Percentiles rank a stretch among this genome's conserved stretches.
phyloP scores from a whole-genome alignment of 2,888 invertebrate genomes.

The Arenicola marina region DNA sequence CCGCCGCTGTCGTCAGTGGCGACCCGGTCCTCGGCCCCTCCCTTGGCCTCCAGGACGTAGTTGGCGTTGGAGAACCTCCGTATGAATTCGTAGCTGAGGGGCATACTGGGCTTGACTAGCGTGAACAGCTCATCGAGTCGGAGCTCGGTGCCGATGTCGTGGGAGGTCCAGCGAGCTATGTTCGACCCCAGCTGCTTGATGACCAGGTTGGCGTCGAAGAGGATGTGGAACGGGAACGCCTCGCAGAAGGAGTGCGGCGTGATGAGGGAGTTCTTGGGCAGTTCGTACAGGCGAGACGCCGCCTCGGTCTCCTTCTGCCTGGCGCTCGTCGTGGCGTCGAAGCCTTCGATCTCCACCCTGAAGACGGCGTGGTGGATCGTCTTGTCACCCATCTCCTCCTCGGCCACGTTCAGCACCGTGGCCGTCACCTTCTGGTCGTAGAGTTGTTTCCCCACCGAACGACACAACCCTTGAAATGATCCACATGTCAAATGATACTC shows the following conservation, averaged over 20 bases:
- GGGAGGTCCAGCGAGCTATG: constrained; percentile 27
- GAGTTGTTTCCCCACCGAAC: constrained; percentile 45
- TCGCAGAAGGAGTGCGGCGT: constrained; percentile 41
- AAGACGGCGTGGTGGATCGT: not conserved
- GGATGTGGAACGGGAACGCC: constrained; percentile 53
- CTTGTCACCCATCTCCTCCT: not conserved
- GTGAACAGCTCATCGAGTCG: constrained; percentile 38
- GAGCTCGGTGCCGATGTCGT: constrained; percentile 13
- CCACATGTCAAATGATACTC: too few relatives aligned
- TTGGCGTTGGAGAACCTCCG: constrained; percentile 50
- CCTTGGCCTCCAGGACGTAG: constrained; percentile 40
- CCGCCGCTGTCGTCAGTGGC: too few relatives aligned
- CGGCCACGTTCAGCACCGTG: constrained; percentile 20
- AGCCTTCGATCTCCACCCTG: not conserved
- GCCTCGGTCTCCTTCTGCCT: not conserved
- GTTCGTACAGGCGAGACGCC: not conserved
- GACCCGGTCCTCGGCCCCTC: too few relatives aligned
- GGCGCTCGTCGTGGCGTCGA: not conserved
- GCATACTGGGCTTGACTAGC: constrained; percentile 47
- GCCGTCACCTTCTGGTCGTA: constrained; percentile 38
- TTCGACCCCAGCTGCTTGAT: constrained; percentile 46
- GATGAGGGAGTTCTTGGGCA: not conserved
- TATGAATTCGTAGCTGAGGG: constrained; percentile 43
- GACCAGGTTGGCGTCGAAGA: constrained; percentile 43
- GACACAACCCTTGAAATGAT: constrained; percentile 38